Evolutionary conservation across 2,888 invertebrate genomes (phyloP), one percentile per base, ranked within the genome.

Genomic region (Megamerina dolium): DNA sequence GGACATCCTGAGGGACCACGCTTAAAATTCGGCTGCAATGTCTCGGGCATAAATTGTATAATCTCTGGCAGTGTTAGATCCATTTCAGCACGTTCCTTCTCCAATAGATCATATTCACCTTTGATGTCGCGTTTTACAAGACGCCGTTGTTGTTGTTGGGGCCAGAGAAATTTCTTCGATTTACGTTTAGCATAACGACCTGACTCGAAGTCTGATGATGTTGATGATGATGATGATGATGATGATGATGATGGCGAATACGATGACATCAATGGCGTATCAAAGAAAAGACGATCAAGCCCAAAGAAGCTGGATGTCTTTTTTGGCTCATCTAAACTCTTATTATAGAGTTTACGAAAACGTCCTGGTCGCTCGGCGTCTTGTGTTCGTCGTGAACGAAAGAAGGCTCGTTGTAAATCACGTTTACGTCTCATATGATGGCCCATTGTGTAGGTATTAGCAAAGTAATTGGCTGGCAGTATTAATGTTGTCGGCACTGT

Each of bases 11-110:
- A n/a, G n/a, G n/a, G n/a, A 3, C 63, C 64, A 12, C 57, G 59
- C 49, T 61, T 62, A 14, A 64, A 68, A 38, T 56, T 51, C 2
- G 67, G 59, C 51, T 56, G 55, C 33, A 65, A 49, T 1, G 69
- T 61, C 50, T 70, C 70, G 3, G 70, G 70, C 66, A 68, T 64
- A 29, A 55, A 70, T 45, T 70, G 70, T 50, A 67, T 61, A 16
- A 69, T 64, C 51, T 69, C 69, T 4, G 69, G 70, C n/a, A 61
- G 54, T 6, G 65, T 66, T 5, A 68, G 45, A 45, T 68, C 67
- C 9, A 56, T 46, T 9, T 60, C 52, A 27, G 55, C 53, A 2
- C 58, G 60, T 14, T 66, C 68, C 30, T 51, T 57, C 50, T 66
- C 63, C 35, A 68, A 45, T 18, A 65, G 48, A 54, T 68, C 69